Conservation (phyloP, 2,797 vertebrate genomes). For the Schizopygopsis pylzovi region DNA sequence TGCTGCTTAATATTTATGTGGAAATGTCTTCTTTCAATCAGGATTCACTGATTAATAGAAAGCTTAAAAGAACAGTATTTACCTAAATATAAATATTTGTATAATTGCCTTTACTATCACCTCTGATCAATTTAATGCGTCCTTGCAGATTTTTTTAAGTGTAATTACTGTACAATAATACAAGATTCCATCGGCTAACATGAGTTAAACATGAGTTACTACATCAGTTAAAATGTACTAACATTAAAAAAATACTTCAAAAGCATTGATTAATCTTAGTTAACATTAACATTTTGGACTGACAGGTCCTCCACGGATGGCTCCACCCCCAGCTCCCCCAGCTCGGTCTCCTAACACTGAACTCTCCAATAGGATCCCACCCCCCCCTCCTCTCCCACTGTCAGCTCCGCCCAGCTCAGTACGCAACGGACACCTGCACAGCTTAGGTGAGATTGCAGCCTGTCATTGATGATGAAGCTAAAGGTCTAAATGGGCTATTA, state of each 20-base stretch:
- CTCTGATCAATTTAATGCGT: neutral
- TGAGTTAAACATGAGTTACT: neutral
- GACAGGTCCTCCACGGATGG: constrained; percentile 79
- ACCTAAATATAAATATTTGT: neutral
- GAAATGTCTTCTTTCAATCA: neutral
- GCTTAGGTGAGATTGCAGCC: constrained; percentile 77
- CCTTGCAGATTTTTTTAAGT: neutral
- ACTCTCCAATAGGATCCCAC: constrained; percentile 86
- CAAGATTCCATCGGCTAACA: neutral
- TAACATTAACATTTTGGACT: neutral
- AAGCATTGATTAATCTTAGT: neutral
- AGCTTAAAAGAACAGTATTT: neutral
- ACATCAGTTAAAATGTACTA: neutral
- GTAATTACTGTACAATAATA: too few species aligned
- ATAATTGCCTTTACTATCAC: neutral
- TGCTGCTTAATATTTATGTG: too few species aligned
- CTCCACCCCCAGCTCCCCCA: constrained; percentile 90
- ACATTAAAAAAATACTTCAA: neutral
- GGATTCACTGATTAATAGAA: neutral
- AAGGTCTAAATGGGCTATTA: neutral
- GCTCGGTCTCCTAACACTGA: constrained; percentile 91
- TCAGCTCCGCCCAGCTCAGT: constrained; percentile 56
- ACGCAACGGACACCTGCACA: constrained; percentile 85
- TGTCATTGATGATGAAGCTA: neutral
- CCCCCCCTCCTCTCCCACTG: constrained; percentile 73